Conservation (phyloP, 2,797 vertebrate genomes). For the Melanotaenia nigrans region DNA sequence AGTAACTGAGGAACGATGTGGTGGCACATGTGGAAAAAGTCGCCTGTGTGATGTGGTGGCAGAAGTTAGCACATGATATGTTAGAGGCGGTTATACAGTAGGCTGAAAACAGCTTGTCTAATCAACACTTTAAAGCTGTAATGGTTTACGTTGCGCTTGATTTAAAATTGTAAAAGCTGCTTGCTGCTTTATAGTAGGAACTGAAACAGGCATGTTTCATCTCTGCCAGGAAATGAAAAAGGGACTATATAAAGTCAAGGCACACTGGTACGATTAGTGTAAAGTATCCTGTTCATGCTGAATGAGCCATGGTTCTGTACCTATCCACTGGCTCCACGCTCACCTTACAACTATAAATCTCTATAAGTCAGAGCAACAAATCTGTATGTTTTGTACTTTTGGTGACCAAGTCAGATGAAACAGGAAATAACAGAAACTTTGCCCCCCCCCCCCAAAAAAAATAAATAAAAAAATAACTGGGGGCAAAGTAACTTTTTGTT, state of each 20-base stretch:
- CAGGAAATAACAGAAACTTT: slow-evolving; percentile 26
- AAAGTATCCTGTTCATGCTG: slow-evolving; percentile 36
- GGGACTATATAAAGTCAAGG: slow-evolving; percentile 34
- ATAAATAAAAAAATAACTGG: neutral
- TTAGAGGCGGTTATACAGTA: slow-evolving; percentile 10
- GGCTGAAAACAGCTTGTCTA: slow-evolving; percentile 28
- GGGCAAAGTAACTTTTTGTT: neutral
- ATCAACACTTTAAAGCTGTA: slow-evolving; percentile 11
- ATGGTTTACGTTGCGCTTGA: neutral
- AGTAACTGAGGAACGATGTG: slow-evolving; percentile 33
- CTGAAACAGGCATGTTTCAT: slow-evolving; percentile 41
- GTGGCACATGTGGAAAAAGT: slow-evolving; percentile 39
- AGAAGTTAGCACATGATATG: neutral
- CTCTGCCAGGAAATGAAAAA: slow-evolving; percentile 58
- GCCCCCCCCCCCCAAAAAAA: neutral
- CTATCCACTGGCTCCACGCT: slow-evolving; percentile 12
- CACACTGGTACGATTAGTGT: slow-evolving; percentile 52
- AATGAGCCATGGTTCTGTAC: slow-evolving; percentile 14
- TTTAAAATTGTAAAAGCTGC: slow-evolving; percentile 6
- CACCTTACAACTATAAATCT: slow-evolving; percentile 16
- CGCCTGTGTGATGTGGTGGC: slow-evolving; percentile 29
- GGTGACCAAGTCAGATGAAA: slow-evolving; percentile 39
- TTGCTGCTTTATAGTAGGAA: slow-evolving; percentile 24
- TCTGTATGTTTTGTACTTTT: slow-evolving; percentile 14
- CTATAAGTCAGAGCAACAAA: slow-evolving; percentile 5